Evolutionary conservation across 2,797 vertebrate genomes (phyloP).

Genomic region (Poeciliopsis infans): DNA sequence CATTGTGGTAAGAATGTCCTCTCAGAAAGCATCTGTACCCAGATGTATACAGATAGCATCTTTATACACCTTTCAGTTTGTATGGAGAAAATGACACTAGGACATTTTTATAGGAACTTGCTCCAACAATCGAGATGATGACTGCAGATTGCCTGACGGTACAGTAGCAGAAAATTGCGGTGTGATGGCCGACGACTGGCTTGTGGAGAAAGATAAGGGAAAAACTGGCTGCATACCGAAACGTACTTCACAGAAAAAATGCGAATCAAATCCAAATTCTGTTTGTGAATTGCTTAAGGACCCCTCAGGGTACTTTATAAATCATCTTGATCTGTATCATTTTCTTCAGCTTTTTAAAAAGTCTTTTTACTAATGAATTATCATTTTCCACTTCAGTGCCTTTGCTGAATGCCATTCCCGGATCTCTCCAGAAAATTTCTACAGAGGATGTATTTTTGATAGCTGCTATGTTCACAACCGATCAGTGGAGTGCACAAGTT

Average conservation of each 20-base stretch:
- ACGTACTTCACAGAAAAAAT: constrained; percentile 15
- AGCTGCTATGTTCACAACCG: constrained; percentile 73
- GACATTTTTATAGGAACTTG: constrained; percentile 84
- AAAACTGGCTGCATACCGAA: constrained; percentile 17
- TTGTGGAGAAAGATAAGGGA: background rate
- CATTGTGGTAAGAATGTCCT: constrained; percentile 87
- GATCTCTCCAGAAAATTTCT: constrained; percentile 79
- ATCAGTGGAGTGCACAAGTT: too few species aligned
- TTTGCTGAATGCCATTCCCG: constrained; percentile 82
- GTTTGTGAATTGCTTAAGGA: constrained; percentile 71
- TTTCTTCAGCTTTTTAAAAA: background rate
- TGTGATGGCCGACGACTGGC: constrained; percentile 88
- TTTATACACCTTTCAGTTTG: background rate
- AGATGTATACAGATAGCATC: background rate
- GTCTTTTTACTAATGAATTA: background rate
- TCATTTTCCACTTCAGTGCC: constrained; percentile 66
- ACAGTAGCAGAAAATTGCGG: constrained; percentile 79
- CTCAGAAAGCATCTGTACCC: background rate
- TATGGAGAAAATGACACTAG: background rate
- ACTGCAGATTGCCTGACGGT: constrained; percentile 87
- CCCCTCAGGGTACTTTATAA: background rate
- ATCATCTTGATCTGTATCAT: background rate
- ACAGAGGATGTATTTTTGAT: constrained; percentile 81
- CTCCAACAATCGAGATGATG: constrained; percentile 86
- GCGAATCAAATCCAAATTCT: constrained; percentile 38